Evolutionary conservation across 2,113 vertebrate species (phyloP), one percentile per base, ranked within the genome.

Genomic region (Cinclus mexicanus): DNA sequence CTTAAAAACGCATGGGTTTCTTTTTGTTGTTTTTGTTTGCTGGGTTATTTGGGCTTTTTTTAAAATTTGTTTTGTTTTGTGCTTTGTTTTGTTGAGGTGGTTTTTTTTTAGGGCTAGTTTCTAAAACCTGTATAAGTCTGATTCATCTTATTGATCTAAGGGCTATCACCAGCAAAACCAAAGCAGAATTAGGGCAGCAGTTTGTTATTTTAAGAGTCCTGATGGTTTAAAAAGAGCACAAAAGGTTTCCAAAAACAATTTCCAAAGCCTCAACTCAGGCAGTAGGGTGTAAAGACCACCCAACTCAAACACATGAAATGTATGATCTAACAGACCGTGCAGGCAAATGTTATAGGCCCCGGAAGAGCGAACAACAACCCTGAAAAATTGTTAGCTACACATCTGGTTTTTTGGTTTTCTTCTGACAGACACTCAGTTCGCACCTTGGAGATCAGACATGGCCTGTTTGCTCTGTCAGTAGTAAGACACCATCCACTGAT

Each of bases 221-320:
- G 33, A n/a, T 44, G 21, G n/a, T 56, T 91, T 69, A 61, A 86
- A 95, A 95, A 90, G 84, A 85, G 64, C 44, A 93, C 39, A 55
- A 81, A 89, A 75, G 63, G 28, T 69, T 82, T 91, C 74, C 78
- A 72, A 91, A 92, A 91, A 57, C 65, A 78, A 46, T 72, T 87
- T 64, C 20, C 29, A 78, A 87, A 89, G 57, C 21, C 42, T 74
- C 35, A 90, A 57, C 1, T 5, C 46, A 49, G n/a, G 52, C 72
- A 64, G 18, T 11, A n/a, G 33, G 39, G 29, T 69, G 50, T 44
- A 52, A 95, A 70, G 72, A 84, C 39, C 69, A 91, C 60, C 61
- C 70, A 71, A 19, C 25, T 41, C 61, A 59, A 61, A 52, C 69
- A 53, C 28, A 37, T 31, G 23, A 29, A 35, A 72, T 52, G 39